These are phyloP conservation scores for Lanius ludovicianus DNA, from an alignment of 2,113 vertebrate species.

Conservation along the genomic window DNA sequence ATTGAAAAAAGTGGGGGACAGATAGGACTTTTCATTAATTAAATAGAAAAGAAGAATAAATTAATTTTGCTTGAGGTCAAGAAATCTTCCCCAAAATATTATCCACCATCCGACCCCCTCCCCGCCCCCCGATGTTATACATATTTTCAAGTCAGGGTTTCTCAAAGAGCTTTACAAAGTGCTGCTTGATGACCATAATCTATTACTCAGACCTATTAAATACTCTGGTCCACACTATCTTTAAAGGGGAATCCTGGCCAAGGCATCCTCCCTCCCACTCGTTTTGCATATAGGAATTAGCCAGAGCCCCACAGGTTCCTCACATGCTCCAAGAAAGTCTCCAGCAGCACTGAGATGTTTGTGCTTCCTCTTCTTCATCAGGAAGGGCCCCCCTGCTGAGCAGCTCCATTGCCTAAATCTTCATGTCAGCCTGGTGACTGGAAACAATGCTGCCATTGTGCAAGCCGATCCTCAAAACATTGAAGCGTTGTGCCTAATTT, in stretches of 20 bases:
- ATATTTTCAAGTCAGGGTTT: neutral
- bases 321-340: neutral
- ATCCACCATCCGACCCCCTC: rapidly evolving
- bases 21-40: neutral
- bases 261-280: neutral
- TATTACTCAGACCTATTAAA: neutral
- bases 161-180: neutral
- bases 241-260: neutral
- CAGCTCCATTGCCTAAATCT: neutral
- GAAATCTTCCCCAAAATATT: neutral
- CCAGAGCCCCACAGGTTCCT: neutral
- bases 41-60: neutral
- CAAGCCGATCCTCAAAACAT: neutral
- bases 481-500: neutral
- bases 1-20: neutral
- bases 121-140: rapidly evolving
- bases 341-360: neutral
- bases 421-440: neutral
- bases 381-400: neutral
- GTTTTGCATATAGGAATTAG: neutral
- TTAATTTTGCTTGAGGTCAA: neutral
- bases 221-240: neutral
- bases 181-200: neutral
- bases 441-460: constrained; percentile 46
- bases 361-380: neutral